A percentile compares a stretch with the other conserved stretches of the same genome.
Conservation (phyloP, 2,888 invertebrate genomes). For the Parthenolecanium corni region DNA sequence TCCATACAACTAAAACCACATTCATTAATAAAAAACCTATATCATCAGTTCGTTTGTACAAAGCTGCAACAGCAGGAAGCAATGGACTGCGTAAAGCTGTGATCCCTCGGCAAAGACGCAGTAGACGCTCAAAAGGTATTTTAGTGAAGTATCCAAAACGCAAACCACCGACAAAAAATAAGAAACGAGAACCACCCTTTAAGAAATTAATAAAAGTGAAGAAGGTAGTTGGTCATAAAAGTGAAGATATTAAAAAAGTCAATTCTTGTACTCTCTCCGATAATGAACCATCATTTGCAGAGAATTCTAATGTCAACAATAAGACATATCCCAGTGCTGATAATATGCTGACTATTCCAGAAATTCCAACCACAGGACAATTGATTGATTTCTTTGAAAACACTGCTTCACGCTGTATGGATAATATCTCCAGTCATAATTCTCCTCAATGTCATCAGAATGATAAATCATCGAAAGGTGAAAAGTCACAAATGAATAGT, state of each 20-base stretch:
- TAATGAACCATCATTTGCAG: background rate
- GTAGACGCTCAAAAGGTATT: slow-evolving; percentile 19
- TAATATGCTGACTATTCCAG: slow-evolving; percentile 3
- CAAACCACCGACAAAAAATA: slow-evolving; percentile 4
- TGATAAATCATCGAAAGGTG: background rate
- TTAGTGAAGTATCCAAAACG: slow-evolving; percentile 16
- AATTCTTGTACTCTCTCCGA: background rate
- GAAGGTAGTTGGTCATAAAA: too few species aligned
- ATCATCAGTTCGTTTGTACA: slow-evolving; percentile 33
- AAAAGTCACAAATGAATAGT: background rate
- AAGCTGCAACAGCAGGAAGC: slow-evolving; percentile 5
- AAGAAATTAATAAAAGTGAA: too few species aligned
- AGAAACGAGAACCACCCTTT: background rate
- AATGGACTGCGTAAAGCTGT: slow-evolving; percentile 17
- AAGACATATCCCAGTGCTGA: slow-evolving; percentile 15
- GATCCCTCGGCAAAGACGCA: background rate
- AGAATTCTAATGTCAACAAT: background rate
- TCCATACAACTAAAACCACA: slow-evolving; percentile 34
- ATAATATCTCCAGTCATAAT: background rate
- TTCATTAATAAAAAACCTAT: slow-evolving; percentile 36
- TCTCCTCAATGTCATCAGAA: background rate
- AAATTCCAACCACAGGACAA: slow-evolving; percentile 3
- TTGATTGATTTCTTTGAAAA: slow-evolving; percentile 21
- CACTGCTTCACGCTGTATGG: background rate
- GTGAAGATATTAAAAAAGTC: background rate